Percentiles rank a stretch among this genome's conserved stretches.
phyloP scores from a whole-genome alignment of 2,888 invertebrate species.

The Nasonia oneida region DNA sequence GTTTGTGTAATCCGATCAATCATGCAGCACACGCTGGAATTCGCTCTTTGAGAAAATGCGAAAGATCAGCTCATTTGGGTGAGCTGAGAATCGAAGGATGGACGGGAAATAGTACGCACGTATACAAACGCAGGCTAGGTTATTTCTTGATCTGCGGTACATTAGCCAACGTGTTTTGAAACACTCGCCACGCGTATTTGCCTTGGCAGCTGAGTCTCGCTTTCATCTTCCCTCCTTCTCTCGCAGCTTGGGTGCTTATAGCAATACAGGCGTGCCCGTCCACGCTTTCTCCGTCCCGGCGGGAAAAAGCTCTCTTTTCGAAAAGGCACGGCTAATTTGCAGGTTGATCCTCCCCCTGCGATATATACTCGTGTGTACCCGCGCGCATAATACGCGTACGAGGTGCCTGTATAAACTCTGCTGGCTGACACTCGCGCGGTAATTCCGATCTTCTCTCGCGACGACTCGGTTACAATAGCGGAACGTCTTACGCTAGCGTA shows the following conservation, averaged over 20 bases:
- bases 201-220: slow-evolving; percentile 75
- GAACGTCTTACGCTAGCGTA: neutral
- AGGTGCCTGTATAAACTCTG: slow-evolving; percentile 36
- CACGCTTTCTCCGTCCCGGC: slow-evolving; percentile 40
- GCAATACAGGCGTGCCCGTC: slow-evolving; percentile 34
- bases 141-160: slow-evolving; percentile 75
- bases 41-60: slow-evolving; percentile 23
- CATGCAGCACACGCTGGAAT: slow-evolving; percentile 3
- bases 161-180: slow-evolving; percentile 79
- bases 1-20: slow-evolving; percentile 54
- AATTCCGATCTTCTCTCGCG: slow-evolving; percentile 40
- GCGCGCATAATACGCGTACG: neutral
- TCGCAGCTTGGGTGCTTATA: slow-evolving; percentile 20
- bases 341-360: slow-evolving; percentile 60
- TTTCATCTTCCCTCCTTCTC: slow-evolving; percentile 70
- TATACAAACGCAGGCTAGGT: slow-evolving; percentile 38
- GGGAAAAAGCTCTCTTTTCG: slow-evolving; percentile 56
- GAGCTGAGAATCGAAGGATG: slow-evolving; percentile 14
- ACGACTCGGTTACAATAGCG: slow-evolving; percentile 33
- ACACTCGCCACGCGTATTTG: slow-evolving; percentile 77
- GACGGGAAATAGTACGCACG: slow-evolving; percentile 5
- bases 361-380: neutral
- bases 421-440: neutral
- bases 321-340: slow-evolving; percentile 65
- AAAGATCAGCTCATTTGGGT: slow-evolving; percentile 44